Evolutionary conservation across 2,113 vertebrate genomes (phyloP), one percentile per base, ranked within the genome.

Genomic region (Burhinus bistriatus): DNA sequence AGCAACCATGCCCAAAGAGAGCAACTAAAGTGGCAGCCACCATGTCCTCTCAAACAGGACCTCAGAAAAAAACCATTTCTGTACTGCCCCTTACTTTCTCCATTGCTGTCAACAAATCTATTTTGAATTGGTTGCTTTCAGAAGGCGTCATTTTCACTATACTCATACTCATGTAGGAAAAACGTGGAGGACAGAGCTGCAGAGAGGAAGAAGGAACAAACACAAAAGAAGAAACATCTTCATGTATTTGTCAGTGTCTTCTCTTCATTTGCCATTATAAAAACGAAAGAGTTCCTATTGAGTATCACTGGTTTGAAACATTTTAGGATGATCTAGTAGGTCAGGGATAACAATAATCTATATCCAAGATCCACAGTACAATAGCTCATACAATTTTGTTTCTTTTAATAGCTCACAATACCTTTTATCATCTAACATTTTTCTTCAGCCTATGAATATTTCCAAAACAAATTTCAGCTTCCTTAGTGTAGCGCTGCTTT

Each of bases 1-100:
- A 17, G 15, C 0, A 0, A 15, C 20, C 30, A 40, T 13, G 14
- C 27, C n/a, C 40, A 68, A 49, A 81, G 27, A 77, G 5, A 38
- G 25, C 16, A 73, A 84, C 59, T 36, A 81, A 55, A 59, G 12
- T 27, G 22, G 9, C 0, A 0, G 21, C n/a, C n/a, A n/a, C 10
- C 9, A 7, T 9, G 16, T 52, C 12, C 15, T 45, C 15, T 62
- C 0, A 1, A 59, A 81, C 18, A 85, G 7, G 12, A 82, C 40
- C n/a, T 65, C 8, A 3, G 23, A 42, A 78, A 23, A 79, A 71
- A 69, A 21, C 0, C 9, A 12, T n/a, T 84, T 69, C 73, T 51
- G 14, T 23, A n/a, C 26, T 32, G 17, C 8, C 9, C n/a, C 38
- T 92, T 65, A 18, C 23, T 45, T 92, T 45, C 64, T 61, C 44